phyloP scores from a whole-genome alignment of 2,888 invertebrate genomes.

The Lasioglossum lativentre region DNA sequence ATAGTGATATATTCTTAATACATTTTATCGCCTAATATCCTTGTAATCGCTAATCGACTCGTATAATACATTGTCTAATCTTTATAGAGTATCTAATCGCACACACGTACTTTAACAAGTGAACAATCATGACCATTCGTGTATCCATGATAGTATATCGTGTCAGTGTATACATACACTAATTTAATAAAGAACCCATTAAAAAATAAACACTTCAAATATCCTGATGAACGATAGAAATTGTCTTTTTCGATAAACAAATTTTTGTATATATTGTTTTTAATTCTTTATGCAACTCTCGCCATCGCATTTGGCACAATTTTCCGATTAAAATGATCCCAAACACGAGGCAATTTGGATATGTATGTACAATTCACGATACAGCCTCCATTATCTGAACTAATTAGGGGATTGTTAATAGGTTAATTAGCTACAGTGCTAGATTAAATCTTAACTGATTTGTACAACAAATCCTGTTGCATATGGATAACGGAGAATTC shows the following conservation, averaged over 20 bases:
- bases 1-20: neutral
- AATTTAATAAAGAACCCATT: neutral
- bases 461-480: too few relatives aligned
- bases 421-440: too few relatives aligned
- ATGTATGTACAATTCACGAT: too few relatives aligned
- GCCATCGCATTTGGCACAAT: neutral
- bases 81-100: neutral
- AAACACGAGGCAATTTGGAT: too few relatives aligned
- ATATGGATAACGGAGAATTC: too few relatives aligned
- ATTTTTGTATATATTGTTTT: too few relatives aligned
- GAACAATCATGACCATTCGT: neutral
- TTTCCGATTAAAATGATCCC: neutral
- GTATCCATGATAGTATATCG: neutral
- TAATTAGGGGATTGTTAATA: too few relatives aligned
- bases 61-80: neutral
- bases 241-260: neutral
- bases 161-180: too few relatives aligned
- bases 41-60: neutral
- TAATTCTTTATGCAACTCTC: neutral
- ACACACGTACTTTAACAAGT: neutral
- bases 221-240: neutral
- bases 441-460: too few relatives aligned
- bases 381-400: too few relatives aligned
- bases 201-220: neutral
- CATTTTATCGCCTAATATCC: neutral